phyloP scores from a whole-genome alignment of 2,113 vertebrate species.

The Seriola dumerili region DNA sequence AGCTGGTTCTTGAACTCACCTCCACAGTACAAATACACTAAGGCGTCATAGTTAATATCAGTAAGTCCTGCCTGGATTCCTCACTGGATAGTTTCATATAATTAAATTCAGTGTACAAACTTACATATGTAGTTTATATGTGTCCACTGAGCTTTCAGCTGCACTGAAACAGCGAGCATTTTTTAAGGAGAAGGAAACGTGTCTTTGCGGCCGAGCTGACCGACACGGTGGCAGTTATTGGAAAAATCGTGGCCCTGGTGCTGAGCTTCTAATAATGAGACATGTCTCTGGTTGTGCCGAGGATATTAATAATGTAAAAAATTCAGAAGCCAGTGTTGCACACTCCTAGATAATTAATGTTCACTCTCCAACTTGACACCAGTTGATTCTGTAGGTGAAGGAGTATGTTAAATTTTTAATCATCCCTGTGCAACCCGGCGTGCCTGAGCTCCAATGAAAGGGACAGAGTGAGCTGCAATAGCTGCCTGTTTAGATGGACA shows the following conservation, averaged over 20 bases:
- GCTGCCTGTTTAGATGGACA: constrained; percentile 32
- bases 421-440: constrained; percentile 45
- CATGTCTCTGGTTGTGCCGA: constrained; percentile 72
- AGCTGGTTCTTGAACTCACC: constrained; percentile 36
- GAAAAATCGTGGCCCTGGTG: constrained; percentile 59
- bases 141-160: constrained; percentile 28
- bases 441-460: constrained; percentile 44
- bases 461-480: constrained; percentile 41
- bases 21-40: constrained; percentile 25
- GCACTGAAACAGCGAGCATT: constrained; percentile 9
- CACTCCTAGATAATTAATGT: constrained; percentile 85
- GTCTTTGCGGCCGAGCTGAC: constrained; percentile 50
- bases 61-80: constrained; percentile 2
- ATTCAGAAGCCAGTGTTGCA: constrained; percentile 76
- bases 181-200: not conserved
- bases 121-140: constrained; percentile 11
- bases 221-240: constrained; percentile 68
- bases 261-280: constrained; percentile 74
- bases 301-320: constrained; percentile 83
- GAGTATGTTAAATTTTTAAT: constrained; percentile 81
- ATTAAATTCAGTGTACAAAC: constrained; percentile 4
- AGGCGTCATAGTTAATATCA: not conserved
- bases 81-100: not conserved
- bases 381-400: constrained; percentile 83
- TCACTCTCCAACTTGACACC: constrained; percentile 83